Conservation (phyloP, 2,113 vertebrate species). For the Nothobranchius furzeri region DNA sequence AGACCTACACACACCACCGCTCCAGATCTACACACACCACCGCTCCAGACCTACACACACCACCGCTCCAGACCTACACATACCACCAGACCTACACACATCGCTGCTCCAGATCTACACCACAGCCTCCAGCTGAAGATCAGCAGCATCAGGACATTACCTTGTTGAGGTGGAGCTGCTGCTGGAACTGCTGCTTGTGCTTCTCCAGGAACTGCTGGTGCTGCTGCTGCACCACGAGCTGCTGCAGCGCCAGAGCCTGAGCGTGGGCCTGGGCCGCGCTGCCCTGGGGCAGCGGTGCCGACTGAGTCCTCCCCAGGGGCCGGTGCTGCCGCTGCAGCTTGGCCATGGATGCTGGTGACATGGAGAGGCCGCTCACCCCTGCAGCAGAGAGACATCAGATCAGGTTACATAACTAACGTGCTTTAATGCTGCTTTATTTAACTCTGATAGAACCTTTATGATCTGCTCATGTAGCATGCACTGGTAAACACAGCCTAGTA, state of each 20-base stretch:
- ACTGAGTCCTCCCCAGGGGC: constrained; percentile 84
- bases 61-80: too few relatives aligned
- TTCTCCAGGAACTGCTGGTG: constrained; percentile 98
- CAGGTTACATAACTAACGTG: too few relatives aligned
- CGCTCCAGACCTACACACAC: too few relatives aligned
- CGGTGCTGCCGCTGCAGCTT: constrained; percentile 90
- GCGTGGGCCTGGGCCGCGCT: constrained; percentile 78
- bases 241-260: constrained; percentile 88
- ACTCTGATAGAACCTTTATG: too few relatives aligned
- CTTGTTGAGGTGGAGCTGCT: constrained; percentile 93
- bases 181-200: constrained; percentile 97
- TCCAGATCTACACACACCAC: too few relatives aligned
- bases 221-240: constrained; percentile 96
- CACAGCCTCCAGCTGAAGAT: too few relatives aligned
- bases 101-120: too few relatives aligned
- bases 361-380: constrained; percentile 83
- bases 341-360: constrained; percentile 88
- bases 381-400: constrained; percentile 3
- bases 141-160: constrained; percentile 55
- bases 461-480: too few relatives aligned
- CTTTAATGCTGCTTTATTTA: too few relatives aligned
- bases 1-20: too few relatives aligned
- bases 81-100: too few relatives aligned
- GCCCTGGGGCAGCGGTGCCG: constrained; percentile 73
- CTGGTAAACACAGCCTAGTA: too few relatives aligned